Evolutionary conservation across 2,888 invertebrate genomes (phyloP).

Genomic region (Helicoverpa assulta): DNA sequence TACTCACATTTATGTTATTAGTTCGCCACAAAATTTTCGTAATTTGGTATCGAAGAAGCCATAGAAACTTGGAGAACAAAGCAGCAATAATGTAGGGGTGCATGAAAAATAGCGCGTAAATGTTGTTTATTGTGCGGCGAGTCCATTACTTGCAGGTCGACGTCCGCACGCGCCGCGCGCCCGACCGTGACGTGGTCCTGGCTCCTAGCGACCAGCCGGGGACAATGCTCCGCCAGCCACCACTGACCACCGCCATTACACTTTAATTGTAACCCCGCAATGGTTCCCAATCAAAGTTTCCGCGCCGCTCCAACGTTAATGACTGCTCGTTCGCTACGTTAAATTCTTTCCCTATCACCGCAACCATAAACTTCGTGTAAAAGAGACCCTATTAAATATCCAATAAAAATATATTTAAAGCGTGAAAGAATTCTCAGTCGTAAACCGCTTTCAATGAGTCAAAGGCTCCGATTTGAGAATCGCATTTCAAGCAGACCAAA

Average conservation of each 20-base stretch:
- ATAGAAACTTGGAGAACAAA: constrained; percentile 60
- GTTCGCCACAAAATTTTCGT: constrained; percentile 46
- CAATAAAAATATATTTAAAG: constrained; percentile 45
- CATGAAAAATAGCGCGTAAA: constrained; percentile 65
- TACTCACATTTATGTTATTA: constrained; percentile 29
- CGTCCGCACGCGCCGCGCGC: constrained; percentile 76
- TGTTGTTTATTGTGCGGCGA: constrained; percentile 62
- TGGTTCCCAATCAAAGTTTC: constrained; percentile 50
- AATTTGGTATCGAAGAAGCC: constrained; percentile 29
- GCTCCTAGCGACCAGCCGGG: constrained; percentile 69
- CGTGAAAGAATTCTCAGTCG: constrained; percentile 27
- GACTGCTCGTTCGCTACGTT: constrained; percentile 30
- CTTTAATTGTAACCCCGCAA: constrained; percentile 56
- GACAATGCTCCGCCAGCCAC: constrained; percentile 77
- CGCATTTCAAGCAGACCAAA: constrained; percentile 38
- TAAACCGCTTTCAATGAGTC: constrained; percentile 36
- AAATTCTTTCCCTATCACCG: constrained; percentile 35
- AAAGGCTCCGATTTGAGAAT: constrained; percentile 45
- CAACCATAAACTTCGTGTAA: constrained; percentile 39
- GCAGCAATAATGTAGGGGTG: constrained; percentile 53
- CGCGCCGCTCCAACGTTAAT: constrained; percentile 33
- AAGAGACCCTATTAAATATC: constrained; percentile 39
- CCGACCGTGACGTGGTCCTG: constrained; percentile 81
- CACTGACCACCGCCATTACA: constrained; percentile 59
- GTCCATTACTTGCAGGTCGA: constrained; percentile 74